A percentile compares a stretch with the other conserved stretches of the same genome.
These are phyloP conservation scores for Sinopyrophorus schimmeli DNA, from an alignment of 2,888 invertebrate genomes.

Conservation along the genomic window DNA sequence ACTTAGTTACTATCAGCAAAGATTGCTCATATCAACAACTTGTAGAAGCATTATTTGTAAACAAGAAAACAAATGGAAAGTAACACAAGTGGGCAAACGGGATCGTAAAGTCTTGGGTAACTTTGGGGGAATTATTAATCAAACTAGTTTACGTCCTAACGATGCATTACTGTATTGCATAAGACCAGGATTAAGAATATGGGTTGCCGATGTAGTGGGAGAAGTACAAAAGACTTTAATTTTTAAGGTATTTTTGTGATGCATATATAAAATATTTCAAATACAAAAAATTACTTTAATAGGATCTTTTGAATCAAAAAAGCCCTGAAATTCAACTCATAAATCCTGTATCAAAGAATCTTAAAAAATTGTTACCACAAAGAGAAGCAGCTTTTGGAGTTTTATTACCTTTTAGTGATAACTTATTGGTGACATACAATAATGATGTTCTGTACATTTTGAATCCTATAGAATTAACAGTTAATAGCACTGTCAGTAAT, in stretches of 20 bases:
- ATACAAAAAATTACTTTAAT: slow-evolving; percentile 23
- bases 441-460: slow-evolving; percentile 72
- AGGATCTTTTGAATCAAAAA: slow-evolving; percentile 51
- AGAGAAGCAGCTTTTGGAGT: slow-evolving; percentile 67
- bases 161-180: slow-evolving; percentile 70
- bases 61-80: slow-evolving; percentile 66
- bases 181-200: slow-evolving; percentile 81
- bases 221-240: slow-evolving; percentile 82
- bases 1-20: slow-evolving; percentile 74
- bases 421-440: slow-evolving; percentile 75
- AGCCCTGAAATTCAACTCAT: slow-evolving; percentile 69
- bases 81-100: slow-evolving; percentile 82
- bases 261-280: not conserved
- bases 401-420: slow-evolving; percentile 69
- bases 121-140: slow-evolving; percentile 65
- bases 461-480: slow-evolving; percentile 69
- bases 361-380: slow-evolving; percentile 50
- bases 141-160: slow-evolving; percentile 58
- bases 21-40: slow-evolving; percentile 79
- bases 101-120: slow-evolving; percentile 79
- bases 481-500: slow-evolving; percentile 68
- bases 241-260: slow-evolving; percentile 67
- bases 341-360: slow-evolving; percentile 64
- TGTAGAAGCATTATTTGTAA: slow-evolving; percentile 81
- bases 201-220: slow-evolving; percentile 77